Evolutionary conservation across 1,140 invertebrate species (phyloP).

Genomic region (Drosophila asahinai): DNA sequence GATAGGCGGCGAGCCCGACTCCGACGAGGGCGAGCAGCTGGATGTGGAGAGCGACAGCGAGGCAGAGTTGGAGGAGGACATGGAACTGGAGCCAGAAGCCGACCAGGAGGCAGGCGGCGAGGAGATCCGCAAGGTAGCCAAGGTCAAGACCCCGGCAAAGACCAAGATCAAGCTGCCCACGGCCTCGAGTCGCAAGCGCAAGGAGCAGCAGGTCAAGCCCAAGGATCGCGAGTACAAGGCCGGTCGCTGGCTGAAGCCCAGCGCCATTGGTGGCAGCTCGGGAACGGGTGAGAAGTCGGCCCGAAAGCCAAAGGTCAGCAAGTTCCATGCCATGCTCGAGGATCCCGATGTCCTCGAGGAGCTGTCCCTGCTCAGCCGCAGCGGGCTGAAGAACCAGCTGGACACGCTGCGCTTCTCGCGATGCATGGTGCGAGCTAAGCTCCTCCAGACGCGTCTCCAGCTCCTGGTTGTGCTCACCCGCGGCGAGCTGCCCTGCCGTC

Average conservation of each 20-base stretch:
- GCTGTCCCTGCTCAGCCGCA: conserved; percentile 89
- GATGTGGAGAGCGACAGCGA: conserved; percentile 81
- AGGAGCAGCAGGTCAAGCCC: conserved; percentile 46
- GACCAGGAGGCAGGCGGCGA: conserved; percentile 60
- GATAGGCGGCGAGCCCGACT: conserved; percentile 94
- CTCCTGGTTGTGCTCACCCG: conserved; percentile 90
- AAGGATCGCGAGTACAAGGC: conserved; percentile 72
- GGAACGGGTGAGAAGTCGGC: conserved; percentile 22
- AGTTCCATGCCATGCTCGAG: conserved; percentile 63
- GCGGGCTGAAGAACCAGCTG: conserved; percentile 93
- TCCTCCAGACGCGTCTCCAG: conserved; percentile 89
- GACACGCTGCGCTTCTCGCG: conserved; percentile 95
- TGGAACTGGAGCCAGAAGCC: conserved; percentile 26
- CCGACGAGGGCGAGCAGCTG: conserved; percentile 88
- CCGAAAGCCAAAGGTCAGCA: conserved; percentile 40
- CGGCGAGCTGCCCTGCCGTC: conserved; percentile 92
- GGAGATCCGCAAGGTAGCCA: conserved; percentile 7
- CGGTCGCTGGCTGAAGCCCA: conserved; percentile 63
- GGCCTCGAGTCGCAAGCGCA: conserved; percentile 28
- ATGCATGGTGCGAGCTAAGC: conserved; percentile 96
- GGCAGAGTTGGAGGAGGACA: conserved; percentile 63
- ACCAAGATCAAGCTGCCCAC: conserved; percentile 26
- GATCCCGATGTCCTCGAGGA: conserved; percentile 91
- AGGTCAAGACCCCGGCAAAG: conserved; percentile 18
- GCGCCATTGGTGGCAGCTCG: not conserved